Evolutionary conservation across 2,113 vertebrate genomes (phyloP).

Genomic region (Dicrurus megarhynchus): DNA sequence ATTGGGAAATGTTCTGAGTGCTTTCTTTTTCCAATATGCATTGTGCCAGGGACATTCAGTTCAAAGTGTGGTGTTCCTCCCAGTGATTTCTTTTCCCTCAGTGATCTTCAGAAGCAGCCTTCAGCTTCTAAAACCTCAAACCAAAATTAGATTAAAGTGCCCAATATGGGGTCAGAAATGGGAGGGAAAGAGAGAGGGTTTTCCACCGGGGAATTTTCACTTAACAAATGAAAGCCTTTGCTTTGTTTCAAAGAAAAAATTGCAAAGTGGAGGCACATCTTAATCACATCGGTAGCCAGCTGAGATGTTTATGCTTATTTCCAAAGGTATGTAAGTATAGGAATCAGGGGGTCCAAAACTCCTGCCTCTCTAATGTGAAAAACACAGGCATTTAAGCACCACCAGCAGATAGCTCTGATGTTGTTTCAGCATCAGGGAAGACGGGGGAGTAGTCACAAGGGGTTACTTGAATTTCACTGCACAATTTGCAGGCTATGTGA

Average conservation of each 20-base stretch:
- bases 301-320: slow-evolving; percentile 60
- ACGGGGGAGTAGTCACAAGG: rapidly evolving
- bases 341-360: slow-evolving; percentile 40
- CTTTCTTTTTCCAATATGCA: slow-evolving; percentile 30
- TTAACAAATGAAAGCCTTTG: slow-evolving; percentile 51
- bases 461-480: neutral
- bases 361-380: slow-evolving; percentile 32
- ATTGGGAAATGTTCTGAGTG: slow-evolving; percentile 7
- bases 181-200: slow-evolving; percentile 12
- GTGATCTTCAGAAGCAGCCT: slow-evolving; percentile 56
- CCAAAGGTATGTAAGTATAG: slow-evolving; percentile 15
- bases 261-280: slow-evolving; percentile 33
- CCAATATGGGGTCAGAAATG: slow-evolving; percentile 50
- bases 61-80: slow-evolving; percentile 53
- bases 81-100: slow-evolving; percentile 57
- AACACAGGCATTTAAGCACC: slow-evolving; percentile 14
- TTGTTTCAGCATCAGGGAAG: neutral
- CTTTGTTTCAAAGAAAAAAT: slow-evolving; percentile 56
- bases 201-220: slow-evolving; percentile 34
- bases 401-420: neutral
- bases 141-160: slow-evolving; percentile 65
- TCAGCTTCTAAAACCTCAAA: slow-evolving; percentile 59
- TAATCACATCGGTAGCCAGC: slow-evolving; percentile 43
- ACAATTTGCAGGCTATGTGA: neutral
- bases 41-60: neutral